Base-by-base conservation (phyloP, 2,797 vertebrate species). In the Macropus fuliginosus region DNA sequence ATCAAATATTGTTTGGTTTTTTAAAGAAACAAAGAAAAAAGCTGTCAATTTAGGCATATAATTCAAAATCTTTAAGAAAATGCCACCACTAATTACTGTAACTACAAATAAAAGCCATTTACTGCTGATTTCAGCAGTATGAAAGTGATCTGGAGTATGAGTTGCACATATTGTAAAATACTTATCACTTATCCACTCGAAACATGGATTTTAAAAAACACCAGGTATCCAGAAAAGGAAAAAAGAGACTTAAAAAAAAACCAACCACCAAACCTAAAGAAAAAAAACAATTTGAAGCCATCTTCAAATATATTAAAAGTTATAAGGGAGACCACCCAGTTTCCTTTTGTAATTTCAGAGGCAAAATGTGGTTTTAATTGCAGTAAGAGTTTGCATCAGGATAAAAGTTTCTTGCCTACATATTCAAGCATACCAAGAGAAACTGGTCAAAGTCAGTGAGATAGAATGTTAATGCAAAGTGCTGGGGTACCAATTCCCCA, bases 1-100 rank as follows among this genome's bases (percentile, higher is more conserved):
- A 40, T 92, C 95, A 56, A 97, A 92, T 90, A 90, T 24, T 55
- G 0, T 66, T 96, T 93, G 54, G 24, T 94, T 24, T 90, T 93
- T 92, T 92, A 52, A 40, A 93, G 55, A 92, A 96, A 81, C 54
- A 96, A 95, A 91, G 13, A 74, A 74, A 34, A 92, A 56, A 91
- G 18, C 55, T 0, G 52, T 13, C 46, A 91, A 55, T 46, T 56
- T 96, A 29, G 55, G 55, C 2, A 56, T 93, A 54, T 91, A 54
- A 91, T 27, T 74, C 1, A 10, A 89, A 29, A 46, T 0, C 27
- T 0, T 3, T 9, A 52, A 5, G 24, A 54, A 59, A 59, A 87
- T 87, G 74, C 74, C 74, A 87, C 74, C 74, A 81, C 40, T 50
- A 87, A 50, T 27, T 28, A 87, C 21, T 4, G 0, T 28, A 87